A percentile compares a stretch with the other conserved stretches of the same genome.
phyloP scores from a whole-genome alignment of 2,888 invertebrate species.

The Nymphalis urticae region DNA sequence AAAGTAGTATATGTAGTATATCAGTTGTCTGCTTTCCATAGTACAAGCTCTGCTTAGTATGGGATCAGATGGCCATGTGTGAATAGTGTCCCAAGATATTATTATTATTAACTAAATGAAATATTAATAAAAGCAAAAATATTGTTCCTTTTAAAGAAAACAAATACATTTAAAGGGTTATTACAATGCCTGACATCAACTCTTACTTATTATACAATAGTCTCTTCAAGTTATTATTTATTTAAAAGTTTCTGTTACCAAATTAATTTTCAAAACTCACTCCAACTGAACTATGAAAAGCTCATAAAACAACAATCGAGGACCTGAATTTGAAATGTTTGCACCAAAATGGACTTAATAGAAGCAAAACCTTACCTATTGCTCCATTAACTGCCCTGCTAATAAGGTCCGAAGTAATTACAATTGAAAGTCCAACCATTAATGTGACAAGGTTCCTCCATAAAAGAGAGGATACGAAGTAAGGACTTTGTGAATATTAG shows the following conservation, averaged over 20 bases:
- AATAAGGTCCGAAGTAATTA: constrained; percentile 41
- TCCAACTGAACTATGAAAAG: constrained; percentile 23
- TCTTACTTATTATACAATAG: too few relatives aligned
- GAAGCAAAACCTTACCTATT: constrained; percentile 14
- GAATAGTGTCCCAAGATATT: too few relatives aligned
- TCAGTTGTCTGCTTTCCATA: too few relatives aligned
- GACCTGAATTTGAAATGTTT: constrained; percentile 24
- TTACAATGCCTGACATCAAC: too few relatives aligned
- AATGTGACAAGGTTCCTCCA: constrained; percentile 46
- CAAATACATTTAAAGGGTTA: too few relatives aligned
- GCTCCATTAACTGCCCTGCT: constrained; percentile 40
- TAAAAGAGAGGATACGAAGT: constrained; percentile 41
- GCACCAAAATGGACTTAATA: constrained; percentile 19
- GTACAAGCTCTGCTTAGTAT: too few relatives aligned
- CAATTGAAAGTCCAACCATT: constrained; percentile 40
- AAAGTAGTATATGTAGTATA: too few relatives aligned
- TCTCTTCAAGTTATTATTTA: too few relatives aligned
- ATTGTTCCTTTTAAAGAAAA: too few relatives aligned
- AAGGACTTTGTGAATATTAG: constrained; percentile 46
- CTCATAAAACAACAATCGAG: constrained; percentile 32
- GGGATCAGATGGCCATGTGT: too few relatives aligned
- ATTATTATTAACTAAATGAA: too few relatives aligned
- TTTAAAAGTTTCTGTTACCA: background rate
- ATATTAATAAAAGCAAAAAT: too few relatives aligned
- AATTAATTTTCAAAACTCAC: background rate